A percentile compares a stretch with the other conserved stretches of the same genome.
These are phyloP conservation scores for Drosophila peninsularis DNA, from an alignment of 2,888 invertebrate species.

Conservation along the genomic window DNA sequence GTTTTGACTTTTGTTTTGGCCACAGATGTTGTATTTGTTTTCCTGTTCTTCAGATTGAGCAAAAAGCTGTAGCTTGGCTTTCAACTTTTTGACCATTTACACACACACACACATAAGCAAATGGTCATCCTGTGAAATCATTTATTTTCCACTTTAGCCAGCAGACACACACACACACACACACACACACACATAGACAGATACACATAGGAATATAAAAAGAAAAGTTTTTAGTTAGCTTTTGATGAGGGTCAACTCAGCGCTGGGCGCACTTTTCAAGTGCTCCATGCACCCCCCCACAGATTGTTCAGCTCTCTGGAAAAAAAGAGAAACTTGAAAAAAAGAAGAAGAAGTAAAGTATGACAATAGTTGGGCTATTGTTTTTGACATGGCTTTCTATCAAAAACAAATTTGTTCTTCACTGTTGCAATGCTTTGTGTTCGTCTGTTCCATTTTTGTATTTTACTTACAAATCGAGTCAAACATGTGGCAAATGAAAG, in stretches of 20 bases:
- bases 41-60: conserved; percentile 49
- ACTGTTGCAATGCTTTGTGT: conserved; percentile 67
- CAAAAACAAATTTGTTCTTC: conserved; percentile 78
- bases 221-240: conserved; percentile 79
- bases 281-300: conserved; percentile 22
- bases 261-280: conserved; percentile 75
- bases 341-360: conserved; percentile 28
- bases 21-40: conserved; percentile 62
- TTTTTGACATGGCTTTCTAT: conserved; percentile 81
- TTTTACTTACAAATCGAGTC: conserved; percentile 42
- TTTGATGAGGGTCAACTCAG: conserved; percentile 80
- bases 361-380: conserved; percentile 78
- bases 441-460: background rate
- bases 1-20: conserved; percentile 74
- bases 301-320: conserved; percentile 8
- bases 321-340: conserved; percentile 10
- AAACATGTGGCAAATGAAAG: conserved; percentile 43
- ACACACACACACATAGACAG: conserved; percentile 7
- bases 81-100: conserved; percentile 70
- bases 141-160: conserved; percentile 79
- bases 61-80: conserved; percentile 72
- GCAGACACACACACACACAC: conserved; percentile 71
- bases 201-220: conserved; percentile 58
- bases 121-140: conserved; percentile 81
- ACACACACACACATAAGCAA: conserved; percentile 48